Base-by-base conservation (phyloP, 2,797 vertebrate genomes). In the Acanthis flammea region DNA sequence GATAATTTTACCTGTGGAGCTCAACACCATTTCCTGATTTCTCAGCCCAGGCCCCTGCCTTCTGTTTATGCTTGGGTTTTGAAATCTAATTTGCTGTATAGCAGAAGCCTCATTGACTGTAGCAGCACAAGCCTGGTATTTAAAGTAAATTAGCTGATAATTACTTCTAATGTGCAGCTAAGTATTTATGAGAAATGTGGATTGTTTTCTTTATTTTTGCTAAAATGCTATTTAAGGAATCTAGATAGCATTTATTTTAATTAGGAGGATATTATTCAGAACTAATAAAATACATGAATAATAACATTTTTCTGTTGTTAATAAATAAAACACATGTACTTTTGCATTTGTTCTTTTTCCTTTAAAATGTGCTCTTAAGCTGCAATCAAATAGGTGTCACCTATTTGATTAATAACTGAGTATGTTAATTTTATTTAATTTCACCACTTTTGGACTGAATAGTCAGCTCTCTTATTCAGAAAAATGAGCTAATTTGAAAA, bases 401-500 rank as follows among this genome's bases (percentile, higher is more conserved):
- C 41, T 90, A 90, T 88, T 92, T 95, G 85, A 97, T 97, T 96
- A 92, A 93, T 93, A 93, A 86, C 57, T 6, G 5, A 12, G 37
- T 63, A 85, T 51, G 63, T 44, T 92, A 66, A 92, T 97, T 94
- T 92, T 90, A 94, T 89, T 94, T 94, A 88, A 95, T 78, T 95
- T 91, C 71, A 35, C 65, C 35, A 45, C 83, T 96, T 92, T 91
- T 80, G 82, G 81, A 71, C 62, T 88, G 91, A 93, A 86, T 33
- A 94, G 78, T 96, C 77, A 92, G 63, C 85, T 82, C 74, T 51
- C 79, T 94, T 84, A 87, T 88, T 90, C 89, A 94, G 61, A 92
- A 94, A 97, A 89, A 96, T 96, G 89, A 96, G 80, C 76, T 95
- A 86, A 88, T 96, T 70, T 95, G 54, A 86, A 89, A 94, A 96